Base-by-base conservation (phyloP, 2,113 vertebrate genomes). In the Tachuris rubrigastra region DNA sequence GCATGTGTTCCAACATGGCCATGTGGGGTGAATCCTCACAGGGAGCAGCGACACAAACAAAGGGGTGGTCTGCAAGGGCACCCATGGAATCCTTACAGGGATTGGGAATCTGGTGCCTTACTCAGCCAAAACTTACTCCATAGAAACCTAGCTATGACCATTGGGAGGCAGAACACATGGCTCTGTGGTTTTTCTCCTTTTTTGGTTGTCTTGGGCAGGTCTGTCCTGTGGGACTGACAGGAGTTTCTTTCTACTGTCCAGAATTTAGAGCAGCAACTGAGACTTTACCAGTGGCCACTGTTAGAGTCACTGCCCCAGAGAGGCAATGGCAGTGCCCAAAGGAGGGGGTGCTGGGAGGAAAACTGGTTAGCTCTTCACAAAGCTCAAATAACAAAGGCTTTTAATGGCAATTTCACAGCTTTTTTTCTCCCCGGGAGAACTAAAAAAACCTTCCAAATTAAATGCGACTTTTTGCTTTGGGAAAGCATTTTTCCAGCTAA, bases 161-260 rank as follows among this genome's bases (percentile, higher is more conserved):
- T 0, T 8, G 14, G 41, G 74, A 85, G 6, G 74, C 1, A 2
- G 68, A 87, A 39, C 15, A 44, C 20, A 7, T 0, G 4, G 23
- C 14, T 63, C n/a, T 7, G 27, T 12, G 33, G 5, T 72, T 52
- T n/a, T 63, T 37, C 44, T 75, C 56, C 52, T 79, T 28, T 33
- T n/a, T 22, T 46, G 14, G 31, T 63, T 58, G 11, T 15, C 74
- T 44, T 49, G 46, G 42, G 8, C 39, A 85, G 14, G 27, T 18
- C 11, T 6, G 5, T 41, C 17, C 37, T 12, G 3, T 41, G 31
- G n/a, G 24, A 80, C 2, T 55, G n/a, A 21, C 23, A 55, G 14
- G 62, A 71, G n/a, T 50, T 74, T 58, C 46, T 69, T 59, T 24
- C 23, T 46, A 6, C 58, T 13, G 44, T 23, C 7, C 44, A 35